Evolutionary conservation across 2,797 vertebrate species (phyloP).

Genomic region (Scomberomorus guttatus): DNA sequence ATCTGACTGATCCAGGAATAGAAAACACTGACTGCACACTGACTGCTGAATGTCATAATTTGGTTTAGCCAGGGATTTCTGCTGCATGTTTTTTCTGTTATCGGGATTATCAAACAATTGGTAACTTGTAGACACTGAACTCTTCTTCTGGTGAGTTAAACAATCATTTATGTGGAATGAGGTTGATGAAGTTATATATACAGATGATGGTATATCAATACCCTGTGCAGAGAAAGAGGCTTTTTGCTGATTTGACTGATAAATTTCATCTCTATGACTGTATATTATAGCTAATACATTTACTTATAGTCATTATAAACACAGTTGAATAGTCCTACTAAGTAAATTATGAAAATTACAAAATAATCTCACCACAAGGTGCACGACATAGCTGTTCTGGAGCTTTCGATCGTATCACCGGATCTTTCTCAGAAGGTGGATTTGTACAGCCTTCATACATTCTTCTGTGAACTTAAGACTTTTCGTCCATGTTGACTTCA

Average conservation of each 20-base stretch:
- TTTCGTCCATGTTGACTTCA: too few species aligned
- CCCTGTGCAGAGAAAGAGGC: neutral
- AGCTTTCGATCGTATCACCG: too few species aligned
- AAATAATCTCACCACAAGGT: neutral
- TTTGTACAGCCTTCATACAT: too few species aligned
- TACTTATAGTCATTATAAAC: too few species aligned
- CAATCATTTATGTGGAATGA: constrained; percentile 2
- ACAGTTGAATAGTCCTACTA: too few species aligned
- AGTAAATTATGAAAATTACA: too few species aligned
- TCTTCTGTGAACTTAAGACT: too few species aligned
- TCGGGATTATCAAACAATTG: constrained; percentile 44
- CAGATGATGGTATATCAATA: too few species aligned
- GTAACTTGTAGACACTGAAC: constrained; percentile 36
- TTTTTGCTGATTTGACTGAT: neutral
- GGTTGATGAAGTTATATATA: neutral
- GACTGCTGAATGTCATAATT: constrained; percentile 27
- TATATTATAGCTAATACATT: too few species aligned
- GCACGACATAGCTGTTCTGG: too few species aligned
- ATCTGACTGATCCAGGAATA: constrained; percentile 66
- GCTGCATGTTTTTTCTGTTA: constrained; percentile 17
- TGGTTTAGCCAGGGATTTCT: constrained; percentile 11
- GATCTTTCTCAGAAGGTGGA: too few species aligned
- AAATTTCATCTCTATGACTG: neutral
- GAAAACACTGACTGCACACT: constrained; percentile 32
- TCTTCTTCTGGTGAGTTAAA: constrained; percentile 70